Base-by-base conservation (phyloP, 1,140 invertebrate genomes). In the Drosophila bifasciata region DNA sequence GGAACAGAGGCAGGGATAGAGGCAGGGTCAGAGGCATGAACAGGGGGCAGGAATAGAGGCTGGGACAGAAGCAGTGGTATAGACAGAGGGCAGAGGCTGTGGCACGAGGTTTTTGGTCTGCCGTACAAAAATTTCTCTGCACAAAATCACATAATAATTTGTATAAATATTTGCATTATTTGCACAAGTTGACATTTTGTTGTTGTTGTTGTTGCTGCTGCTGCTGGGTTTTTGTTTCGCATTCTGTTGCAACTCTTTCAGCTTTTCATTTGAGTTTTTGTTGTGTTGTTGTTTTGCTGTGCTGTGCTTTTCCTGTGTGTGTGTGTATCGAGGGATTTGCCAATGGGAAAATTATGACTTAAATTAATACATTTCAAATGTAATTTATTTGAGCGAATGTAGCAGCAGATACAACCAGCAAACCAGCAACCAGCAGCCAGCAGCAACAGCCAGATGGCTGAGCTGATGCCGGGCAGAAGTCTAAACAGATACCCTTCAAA, bases 91-190 rank as follows among this genome's bases (percentile, higher is more conserved):
- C n/a, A n/a, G n/a, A n/a, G n/a, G n/a, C n/a, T n/a, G n/a, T n/a
- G n/a, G n/a, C n/a, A n/a, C n/a, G n/a, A n/a, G n/a, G n/a, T n/a
- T n/a, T n/a, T n/a, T n/a, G n/a, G n/a, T n/a, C n/a, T n/a, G n/a
- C n/a, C n/a, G n/a, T n/a, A n/a, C n/a, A n/a, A n/a, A n/a, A n/a
- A n/a, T n/a, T n/a, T n/a, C n/a, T n/a, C n/a, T n/a, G n/a, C n/a
- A 21, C 40, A 58, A 77, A 81, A 81, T 81, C 79, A 83, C 74
- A 81, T 81, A 74, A 81, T 81, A 83, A 81, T 81, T 81, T 81
- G 73, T 81, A 78, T 83, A 81, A 81, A 81, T 73, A 81, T 83
- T 81, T 83, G 79, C 79, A 83, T 81, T 81, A 73, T 78, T 83
- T 83, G 53, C 63, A 39, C 57, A 51, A 74, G 51, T 51, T 72